Evolutionary conservation across 2,888 invertebrate species (phyloP).

Genomic region (Mactromeris polynyma): DNA sequence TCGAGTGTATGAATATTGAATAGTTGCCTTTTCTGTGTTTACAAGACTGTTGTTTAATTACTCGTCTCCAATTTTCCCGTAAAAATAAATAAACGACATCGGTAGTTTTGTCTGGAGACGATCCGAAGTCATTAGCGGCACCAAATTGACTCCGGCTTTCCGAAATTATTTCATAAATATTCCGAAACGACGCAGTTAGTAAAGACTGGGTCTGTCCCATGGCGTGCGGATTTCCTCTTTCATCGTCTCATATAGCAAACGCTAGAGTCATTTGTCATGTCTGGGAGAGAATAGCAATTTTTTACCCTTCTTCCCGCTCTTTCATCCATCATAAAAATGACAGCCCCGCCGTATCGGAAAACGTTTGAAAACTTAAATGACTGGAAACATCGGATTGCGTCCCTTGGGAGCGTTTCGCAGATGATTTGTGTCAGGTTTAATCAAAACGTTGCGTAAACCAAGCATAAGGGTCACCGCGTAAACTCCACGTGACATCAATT

Average conservation of each 20-base stretch:
- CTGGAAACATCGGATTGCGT: constrained; percentile 52
- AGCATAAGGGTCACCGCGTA: constrained; percentile 54
- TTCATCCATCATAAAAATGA: constrained; percentile 60
- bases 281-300: constrained; percentile 51
- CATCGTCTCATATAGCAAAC: constrained; percentile 35
- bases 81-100: constrained; percentile 36
- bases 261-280: constrained; percentile 52
- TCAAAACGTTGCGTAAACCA: constrained; percentile 50
- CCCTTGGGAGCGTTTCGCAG: constrained; percentile 51
- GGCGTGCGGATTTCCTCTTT: constrained; percentile 60
- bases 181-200: constrained; percentile 51
- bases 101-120: constrained; percentile 27
- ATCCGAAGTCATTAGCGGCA: constrained; percentile 52
- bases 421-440: constrained; percentile 52
- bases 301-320: constrained; percentile 54
- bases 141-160: constrained; percentile 53
- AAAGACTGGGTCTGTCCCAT: constrained; percentile 49
- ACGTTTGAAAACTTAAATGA: constrained; percentile 68
- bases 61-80: constrained; percentile 30
- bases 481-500: constrained; percentile 45
- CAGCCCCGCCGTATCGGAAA: constrained; percentile 59
- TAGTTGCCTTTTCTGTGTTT: constrained; percentile 19
- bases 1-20: constrained; percentile 11
- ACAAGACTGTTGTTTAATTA: constrained; percentile 36
- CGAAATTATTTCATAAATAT: constrained; percentile 65